Conservation (phyloP, 2,113 vertebrate genomes). For the Periophthalmus modestus region DNA sequence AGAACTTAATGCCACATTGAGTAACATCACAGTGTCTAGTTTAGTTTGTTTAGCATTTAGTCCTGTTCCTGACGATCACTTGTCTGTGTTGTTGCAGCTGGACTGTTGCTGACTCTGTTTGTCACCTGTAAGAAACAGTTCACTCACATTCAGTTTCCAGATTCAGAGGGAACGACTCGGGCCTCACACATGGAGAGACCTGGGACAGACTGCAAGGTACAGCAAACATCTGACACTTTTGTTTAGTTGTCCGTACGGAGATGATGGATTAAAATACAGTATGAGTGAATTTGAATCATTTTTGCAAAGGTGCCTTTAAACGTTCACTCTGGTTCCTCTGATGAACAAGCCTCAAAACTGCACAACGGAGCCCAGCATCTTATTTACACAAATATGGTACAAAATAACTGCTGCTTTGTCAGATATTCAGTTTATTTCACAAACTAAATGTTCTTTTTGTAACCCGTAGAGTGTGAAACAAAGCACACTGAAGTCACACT, state of each 20-base stretch:
- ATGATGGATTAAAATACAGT: not conserved
- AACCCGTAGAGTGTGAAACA: slow-evolving; percentile 8
- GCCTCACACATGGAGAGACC: slow-evolving; percentile 45
- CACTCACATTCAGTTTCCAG: not conserved
- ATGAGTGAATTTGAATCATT: accelerated
- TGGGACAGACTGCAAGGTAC: slow-evolving; percentile 54
- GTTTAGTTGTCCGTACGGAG: not conserved
- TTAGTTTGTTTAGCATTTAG: no score
- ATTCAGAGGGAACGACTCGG: slow-evolving; percentile 1
- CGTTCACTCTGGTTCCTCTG: not conserved
- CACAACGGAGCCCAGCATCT: not conserved
- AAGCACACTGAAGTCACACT: not conserved
- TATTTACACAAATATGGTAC: not conserved
- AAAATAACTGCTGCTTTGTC: not conserved
- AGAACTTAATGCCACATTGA: no score
- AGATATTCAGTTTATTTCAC: not conserved
- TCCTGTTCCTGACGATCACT: not conserved
- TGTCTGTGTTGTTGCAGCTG: slow-evolving; percentile 22
- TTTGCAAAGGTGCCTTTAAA: slow-evolving; percentile 9
- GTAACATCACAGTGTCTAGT: not conserved
- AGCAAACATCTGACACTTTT: not conserved
- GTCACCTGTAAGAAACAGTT: slow-evolving; percentile 30
- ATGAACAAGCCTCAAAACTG: not conserved
- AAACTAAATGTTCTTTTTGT: not conserved
- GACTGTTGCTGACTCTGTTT: slow-evolving; percentile 17